Evolutionary conservation across 2,888 invertebrate species (phyloP), one percentile per base, ranked within the genome.

Genomic region (Pterobdella sp.): DNA sequence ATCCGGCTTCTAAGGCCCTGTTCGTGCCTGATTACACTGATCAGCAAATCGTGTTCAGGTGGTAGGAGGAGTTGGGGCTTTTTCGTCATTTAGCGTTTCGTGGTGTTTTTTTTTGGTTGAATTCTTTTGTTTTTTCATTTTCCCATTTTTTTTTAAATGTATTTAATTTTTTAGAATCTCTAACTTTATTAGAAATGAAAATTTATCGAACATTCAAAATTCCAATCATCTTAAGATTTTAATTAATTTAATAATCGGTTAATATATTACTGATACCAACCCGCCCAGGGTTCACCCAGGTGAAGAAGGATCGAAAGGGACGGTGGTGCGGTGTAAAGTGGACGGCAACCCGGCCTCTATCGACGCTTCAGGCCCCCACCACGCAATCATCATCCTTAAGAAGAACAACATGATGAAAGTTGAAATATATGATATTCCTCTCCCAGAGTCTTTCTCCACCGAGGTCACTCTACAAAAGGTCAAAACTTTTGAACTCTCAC

Each of bases 341-440:
- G 60, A 56, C 26, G 60, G 60, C 60, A 22, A 56, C n/a, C 60
- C 60, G 4, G 60, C 60, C 3, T 56, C 60, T 3, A 56, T 56
- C n/a, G 3, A 26, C 60, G n/a, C n/a, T 4, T 3, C 26, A 22
- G 60, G 10, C 7, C 4, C 14, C n/a, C n/a, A 56, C 60, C 14
- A 56, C 7, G n/a, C 7, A 3, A 56, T 26, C 10, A 26, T 56
- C n/a, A 22, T 56, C 10, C 60, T 56, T 3, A 56, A 56, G 26
- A 22, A 26, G n/a, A 4, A 56, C 4, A 4, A 22, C 18, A 22
- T 4, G 7, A 22, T 56, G 14, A 22, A 56, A 22, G 60, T 56
- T 4, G 60, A 56, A n/a, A 26, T 56, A 26, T 56, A 56, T 26
- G 3, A n/a, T 3, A 56, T n/a, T 22, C n/a, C n/a, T n/a, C n/a